A percentile compares a stretch with the other conserved stretches of the same genome.
phyloP scores from a whole-genome alignment of 2,888 invertebrate genomes.

The Imbricaverruca yamaguchii region DNA sequence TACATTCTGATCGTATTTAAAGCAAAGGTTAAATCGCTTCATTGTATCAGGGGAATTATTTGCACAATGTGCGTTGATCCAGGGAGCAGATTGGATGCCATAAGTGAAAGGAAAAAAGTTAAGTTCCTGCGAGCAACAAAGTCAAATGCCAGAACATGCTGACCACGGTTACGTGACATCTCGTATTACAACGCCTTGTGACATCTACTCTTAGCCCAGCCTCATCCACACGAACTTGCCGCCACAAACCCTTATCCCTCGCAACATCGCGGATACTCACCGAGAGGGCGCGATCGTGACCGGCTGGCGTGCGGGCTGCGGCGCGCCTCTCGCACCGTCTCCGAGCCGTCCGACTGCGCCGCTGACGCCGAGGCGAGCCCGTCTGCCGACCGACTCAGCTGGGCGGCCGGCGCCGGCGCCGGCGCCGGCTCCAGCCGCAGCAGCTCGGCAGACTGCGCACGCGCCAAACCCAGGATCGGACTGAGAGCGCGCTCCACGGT shows the following conservation, averaged over 20 bases:
- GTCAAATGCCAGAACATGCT: too few species aligned
- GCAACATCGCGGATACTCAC: neutral
- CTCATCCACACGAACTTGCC: neutral
- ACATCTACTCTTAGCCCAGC: too few species aligned
- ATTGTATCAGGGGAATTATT: too few species aligned
- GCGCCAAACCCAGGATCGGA: slow-evolving; percentile 4
- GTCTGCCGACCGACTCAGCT: neutral
- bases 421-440: neutral
- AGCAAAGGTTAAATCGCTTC: too few species aligned
- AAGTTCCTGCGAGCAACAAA: too few species aligned
- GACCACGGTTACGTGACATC: too few species aligned
- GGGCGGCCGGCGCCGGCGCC: neutral
- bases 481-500: slow-evolving; percentile 21
- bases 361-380: neutral
- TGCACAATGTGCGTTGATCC: too few species aligned
- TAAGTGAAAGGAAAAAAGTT: too few species aligned
- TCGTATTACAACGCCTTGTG: too few species aligned
- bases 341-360: neutral
- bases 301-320: slow-evolving; percentile 1
- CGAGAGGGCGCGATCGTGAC: neutral
- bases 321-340: neutral
- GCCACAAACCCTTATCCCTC: neutral
- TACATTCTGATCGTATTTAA: too few species aligned
- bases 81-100: too few species aligned
- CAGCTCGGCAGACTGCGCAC: slow-evolving; percentile 10